Evolutionary conservation across 2,797 vertebrate genomes (phyloP).

Genomic region (Sternotherus odoratus): DNA sequence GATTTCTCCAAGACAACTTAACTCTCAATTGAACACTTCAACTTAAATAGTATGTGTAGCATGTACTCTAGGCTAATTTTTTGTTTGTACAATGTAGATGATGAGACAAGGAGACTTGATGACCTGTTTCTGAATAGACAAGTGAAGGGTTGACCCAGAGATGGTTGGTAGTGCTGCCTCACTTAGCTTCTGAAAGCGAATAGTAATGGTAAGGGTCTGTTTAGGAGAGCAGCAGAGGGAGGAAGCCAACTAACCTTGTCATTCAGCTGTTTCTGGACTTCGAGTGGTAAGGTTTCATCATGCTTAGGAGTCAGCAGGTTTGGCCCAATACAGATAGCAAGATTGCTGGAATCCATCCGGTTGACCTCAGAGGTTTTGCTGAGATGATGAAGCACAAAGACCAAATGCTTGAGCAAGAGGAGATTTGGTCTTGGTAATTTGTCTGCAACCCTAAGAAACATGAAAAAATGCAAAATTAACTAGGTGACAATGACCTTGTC

Average conservation of each 20-base stretch:
- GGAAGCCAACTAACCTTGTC: conserved; percentile 83
- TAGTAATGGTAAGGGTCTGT: not conserved
- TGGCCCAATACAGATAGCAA: conserved; percentile 93
- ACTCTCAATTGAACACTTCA: not conserved
- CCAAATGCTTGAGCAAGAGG: conserved; percentile 87
- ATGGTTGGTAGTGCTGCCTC: not conserved
- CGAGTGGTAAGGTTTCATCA: conserved; percentile 74
- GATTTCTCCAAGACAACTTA: fast-evolving
- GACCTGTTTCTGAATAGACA: fast-evolving
- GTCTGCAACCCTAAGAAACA: conserved; percentile 83
- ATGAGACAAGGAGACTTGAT: not conserved
- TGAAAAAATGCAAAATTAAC: not conserved
- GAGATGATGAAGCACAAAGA: conserved; percentile 89
- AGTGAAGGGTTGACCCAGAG: not conserved
- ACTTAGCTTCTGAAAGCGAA: not conserved
- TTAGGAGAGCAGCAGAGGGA: not conserved
- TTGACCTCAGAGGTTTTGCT: conserved; percentile 83
- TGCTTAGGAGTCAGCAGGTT: conserved; percentile 84
- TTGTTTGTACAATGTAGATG: fast-evolving
- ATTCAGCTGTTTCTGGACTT: conserved; percentile 86
- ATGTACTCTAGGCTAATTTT: not conserved
- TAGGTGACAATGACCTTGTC: not conserved
- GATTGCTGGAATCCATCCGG: conserved; percentile 93
- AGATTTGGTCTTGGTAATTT: conserved; percentile 88
- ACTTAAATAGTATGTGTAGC: not conserved